Evolutionary conservation across 2,113 vertebrate species (phyloP).

Genomic region (Nycticorax nycticorax): DNA sequence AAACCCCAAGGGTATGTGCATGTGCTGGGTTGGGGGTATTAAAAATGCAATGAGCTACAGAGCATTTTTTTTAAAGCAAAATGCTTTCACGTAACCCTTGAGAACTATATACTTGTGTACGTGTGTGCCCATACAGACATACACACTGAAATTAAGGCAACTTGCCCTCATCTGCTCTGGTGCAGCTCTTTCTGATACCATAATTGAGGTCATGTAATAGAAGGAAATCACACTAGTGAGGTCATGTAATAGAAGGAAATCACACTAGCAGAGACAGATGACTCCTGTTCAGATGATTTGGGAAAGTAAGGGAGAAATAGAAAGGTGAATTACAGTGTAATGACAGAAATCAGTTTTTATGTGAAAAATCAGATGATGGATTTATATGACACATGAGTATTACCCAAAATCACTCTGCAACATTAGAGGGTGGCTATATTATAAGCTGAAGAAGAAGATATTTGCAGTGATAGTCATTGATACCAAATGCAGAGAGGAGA

Average conservation of each 20-base stretch:
- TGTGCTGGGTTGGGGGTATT: neutral
- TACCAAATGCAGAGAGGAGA: neutral
- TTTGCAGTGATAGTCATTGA: neutral
- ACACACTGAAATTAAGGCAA: neutral
- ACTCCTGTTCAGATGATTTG: slow-evolving; percentile 8
- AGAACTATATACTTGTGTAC: neutral
- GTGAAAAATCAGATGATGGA: slow-evolving; percentile 1
- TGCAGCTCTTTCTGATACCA: neutral
- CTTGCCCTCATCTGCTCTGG: neutral
- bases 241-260: neutral
- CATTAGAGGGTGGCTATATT: neutral
- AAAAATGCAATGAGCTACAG: neutral
- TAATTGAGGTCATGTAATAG: neutral
- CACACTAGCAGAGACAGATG: neutral
- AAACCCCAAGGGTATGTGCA: neutral
- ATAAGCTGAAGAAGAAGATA: neutral
- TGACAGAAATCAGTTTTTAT: slow-evolving; percentile 7
- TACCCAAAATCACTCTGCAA: neutral
- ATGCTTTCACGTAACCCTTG: neutral
- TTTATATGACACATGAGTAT: neutral
- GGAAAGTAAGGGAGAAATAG: slow-evolving; percentile 7
- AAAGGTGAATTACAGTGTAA: neutral
- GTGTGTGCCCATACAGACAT: neutral
- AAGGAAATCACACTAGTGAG: neutral
- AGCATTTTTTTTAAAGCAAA: neutral